These are phyloP conservation scores for Xanthia togata DNA, from an alignment of 2,888 invertebrate genomes.

Conservation along the genomic window DNA sequence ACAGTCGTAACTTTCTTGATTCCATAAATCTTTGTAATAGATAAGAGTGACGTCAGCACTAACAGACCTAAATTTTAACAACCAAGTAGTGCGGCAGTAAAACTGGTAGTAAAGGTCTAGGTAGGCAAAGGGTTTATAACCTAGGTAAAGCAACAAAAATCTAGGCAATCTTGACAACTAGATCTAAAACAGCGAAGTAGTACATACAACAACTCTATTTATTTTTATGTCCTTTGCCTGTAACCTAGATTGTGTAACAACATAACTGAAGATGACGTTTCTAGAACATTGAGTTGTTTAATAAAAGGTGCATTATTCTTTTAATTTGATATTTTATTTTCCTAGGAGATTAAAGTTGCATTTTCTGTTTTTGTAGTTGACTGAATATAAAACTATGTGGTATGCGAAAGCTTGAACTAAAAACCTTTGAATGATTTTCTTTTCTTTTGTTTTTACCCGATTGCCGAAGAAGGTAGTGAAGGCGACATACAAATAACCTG, in stretches of 20 bases:
- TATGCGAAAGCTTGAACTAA: background rate
- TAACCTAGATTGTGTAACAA: constrained; percentile 25
- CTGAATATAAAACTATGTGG: background rate
- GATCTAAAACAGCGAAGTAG: constrained; percentile 22
- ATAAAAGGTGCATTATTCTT: constrained; percentile 6
- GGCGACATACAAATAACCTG: no score
- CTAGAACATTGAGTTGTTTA: constrained; percentile 7
- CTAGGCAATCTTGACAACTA: constrained; percentile 39
- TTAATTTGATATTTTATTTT: constrained; percentile 5
- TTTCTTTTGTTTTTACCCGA: background rate
- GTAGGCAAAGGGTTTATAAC: constrained; percentile 18
- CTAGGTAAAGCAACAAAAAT: constrained; percentile 28
- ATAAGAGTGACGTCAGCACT: background rate
- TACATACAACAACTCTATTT: constrained; percentile 46
- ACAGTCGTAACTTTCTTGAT: background rate
- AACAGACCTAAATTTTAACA: background rate
- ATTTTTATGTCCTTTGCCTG: constrained; percentile 32
- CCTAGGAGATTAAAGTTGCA: background rate
- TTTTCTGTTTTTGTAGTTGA: background rate
- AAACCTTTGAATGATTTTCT: no score
- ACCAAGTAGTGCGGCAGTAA: constrained; percentile 12
- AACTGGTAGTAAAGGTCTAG: background rate
- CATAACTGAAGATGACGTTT: constrained; percentile 23
- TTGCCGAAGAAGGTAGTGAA: no score
- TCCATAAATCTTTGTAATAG: background rate